These are phyloP conservation scores for Saccostrea echinata DNA, from an alignment of 1,140 invertebrate species.

Conservation along the genomic window DNA sequence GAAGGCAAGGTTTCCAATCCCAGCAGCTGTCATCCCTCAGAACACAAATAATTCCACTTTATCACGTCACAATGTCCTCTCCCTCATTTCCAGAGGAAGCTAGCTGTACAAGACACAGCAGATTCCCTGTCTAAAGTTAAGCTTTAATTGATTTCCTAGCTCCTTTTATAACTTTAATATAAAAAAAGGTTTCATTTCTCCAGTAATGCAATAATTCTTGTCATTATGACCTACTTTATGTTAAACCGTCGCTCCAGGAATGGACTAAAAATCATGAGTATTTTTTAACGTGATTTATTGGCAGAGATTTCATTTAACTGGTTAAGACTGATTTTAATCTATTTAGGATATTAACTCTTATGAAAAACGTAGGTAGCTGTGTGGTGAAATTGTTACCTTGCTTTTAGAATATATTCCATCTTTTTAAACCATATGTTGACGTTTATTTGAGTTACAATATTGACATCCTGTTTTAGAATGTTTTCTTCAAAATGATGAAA, in stretches of 20 bases:
- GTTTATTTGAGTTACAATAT: too few relatives aligned
- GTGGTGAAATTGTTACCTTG: too few relatives aligned
- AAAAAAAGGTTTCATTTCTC: neutral
- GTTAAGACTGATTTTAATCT: neutral
- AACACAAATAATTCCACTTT: slow-evolving; percentile 18
- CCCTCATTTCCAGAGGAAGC: neutral
- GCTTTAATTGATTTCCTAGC: slow-evolving; percentile 21
- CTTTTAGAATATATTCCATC: too few relatives aligned
- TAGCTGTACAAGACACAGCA: neutral
- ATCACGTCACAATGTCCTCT: neutral
- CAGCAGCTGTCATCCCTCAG: neutral
- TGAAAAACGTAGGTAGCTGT: neutral
- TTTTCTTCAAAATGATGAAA: too few relatives aligned
- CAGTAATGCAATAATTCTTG: neutral
- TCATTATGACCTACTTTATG: neutral
- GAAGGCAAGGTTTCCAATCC: slow-evolving; percentile 1
- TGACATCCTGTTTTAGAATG: too few relatives aligned
- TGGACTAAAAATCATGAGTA: neutral
- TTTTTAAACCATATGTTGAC: too few relatives aligned
- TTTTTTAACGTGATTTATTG: too few relatives aligned
- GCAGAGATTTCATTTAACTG: too few relatives aligned
- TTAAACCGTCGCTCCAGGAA: neutral
- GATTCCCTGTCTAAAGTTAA: neutral
- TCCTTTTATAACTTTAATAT: neutral
- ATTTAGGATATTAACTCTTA: neutral